Conservation (phyloP, 2,113 vertebrate genomes). For the Gobiocypris rarus region DNA sequence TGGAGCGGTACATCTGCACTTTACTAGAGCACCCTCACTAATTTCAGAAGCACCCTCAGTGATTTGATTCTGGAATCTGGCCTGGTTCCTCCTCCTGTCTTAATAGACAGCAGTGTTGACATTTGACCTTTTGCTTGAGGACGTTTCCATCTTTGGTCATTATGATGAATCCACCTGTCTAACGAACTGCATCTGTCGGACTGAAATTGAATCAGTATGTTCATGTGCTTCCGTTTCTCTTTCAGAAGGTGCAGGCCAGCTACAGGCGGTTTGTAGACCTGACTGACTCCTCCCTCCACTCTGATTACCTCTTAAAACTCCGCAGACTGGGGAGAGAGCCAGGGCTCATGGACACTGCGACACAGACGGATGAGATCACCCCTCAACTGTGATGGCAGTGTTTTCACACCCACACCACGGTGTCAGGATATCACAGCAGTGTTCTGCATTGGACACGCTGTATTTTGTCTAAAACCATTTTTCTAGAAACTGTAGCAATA, state of each 20-base stretch:
- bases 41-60: no score
- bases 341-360: slow-evolving; percentile 46
- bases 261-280: slow-evolving; percentile 61
- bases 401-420: not conserved
- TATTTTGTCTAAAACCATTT: not conserved
- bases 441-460: not conserved
- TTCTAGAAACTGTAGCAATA: not conserved
- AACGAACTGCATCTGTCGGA: not conserved
- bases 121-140: slow-evolving; percentile 13
- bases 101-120: not conserved
- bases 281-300: slow-evolving; percentile 60
- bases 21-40: no score
- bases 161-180: not conserved
- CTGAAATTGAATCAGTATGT: not conserved
- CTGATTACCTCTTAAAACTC: slow-evolving; percentile 59
- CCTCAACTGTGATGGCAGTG: not conserved
- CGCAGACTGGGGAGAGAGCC: slow-evolving; percentile 54
- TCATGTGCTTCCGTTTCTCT: not conserved
- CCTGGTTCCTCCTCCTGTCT: not conserved
- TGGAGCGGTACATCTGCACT: no score
- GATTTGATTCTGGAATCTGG: no score
- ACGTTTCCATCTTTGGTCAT: not conserved
- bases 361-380: slow-evolving; percentile 57
- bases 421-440: not conserved
- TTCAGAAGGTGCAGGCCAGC: slow-evolving; percentile 59